Evolutionary conservation across 2,888 invertebrate species (phyloP).

Genomic region (Phortica okadai): DNA sequence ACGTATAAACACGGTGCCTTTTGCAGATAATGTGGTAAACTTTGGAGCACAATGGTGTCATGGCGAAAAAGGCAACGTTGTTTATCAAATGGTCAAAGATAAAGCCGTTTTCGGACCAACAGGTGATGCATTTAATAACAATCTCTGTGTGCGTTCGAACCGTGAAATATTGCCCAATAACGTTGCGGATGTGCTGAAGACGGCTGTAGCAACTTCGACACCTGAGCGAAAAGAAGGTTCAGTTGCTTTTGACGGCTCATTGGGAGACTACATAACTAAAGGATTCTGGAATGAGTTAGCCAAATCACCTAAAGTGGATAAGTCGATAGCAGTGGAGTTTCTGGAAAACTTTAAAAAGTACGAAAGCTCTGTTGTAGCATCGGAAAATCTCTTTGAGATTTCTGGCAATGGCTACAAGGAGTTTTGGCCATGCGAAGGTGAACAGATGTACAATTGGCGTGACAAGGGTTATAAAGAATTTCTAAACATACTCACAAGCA

Average conservation of each 20-base stretch:
- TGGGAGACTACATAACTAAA: conserved; percentile 70
- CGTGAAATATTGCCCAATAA: conserved; percentile 72
- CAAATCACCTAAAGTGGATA: conserved; percentile 65
- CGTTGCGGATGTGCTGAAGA: conserved; percentile 69
- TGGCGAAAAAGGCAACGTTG: conserved; percentile 81
- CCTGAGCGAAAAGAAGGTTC: conserved; percentile 70
- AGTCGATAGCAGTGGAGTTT: conserved; percentile 77
- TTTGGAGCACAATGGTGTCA: conserved; percentile 87
- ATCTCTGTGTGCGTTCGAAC: conserved; percentile 71
- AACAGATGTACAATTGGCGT: conserved; percentile 85
- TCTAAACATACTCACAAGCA: conserved; percentile 81
- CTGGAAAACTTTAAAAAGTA: conserved; percentile 80
- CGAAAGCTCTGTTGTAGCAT: conserved; percentile 78
- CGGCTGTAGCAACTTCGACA: conserved; percentile 73
- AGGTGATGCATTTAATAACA: conserved; percentile 65
- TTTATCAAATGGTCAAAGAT: conserved; percentile 78
- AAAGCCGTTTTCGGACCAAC: conserved; percentile 65
- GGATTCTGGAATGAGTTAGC: conserved; percentile 65
- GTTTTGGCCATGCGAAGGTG: conserved; percentile 84
- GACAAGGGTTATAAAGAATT: conserved; percentile 83
- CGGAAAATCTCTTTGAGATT: conserved; percentile 82
- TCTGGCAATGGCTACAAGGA: conserved; percentile 80
- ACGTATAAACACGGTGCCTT: conserved; percentile 78
- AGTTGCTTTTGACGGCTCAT: conserved; percentile 64
- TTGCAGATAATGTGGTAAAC: conserved; percentile 81